These are phyloP conservation scores for Papilio gigon DNA, from an alignment of 2,888 invertebrate species.

Conservation along the genomic window DNA sequence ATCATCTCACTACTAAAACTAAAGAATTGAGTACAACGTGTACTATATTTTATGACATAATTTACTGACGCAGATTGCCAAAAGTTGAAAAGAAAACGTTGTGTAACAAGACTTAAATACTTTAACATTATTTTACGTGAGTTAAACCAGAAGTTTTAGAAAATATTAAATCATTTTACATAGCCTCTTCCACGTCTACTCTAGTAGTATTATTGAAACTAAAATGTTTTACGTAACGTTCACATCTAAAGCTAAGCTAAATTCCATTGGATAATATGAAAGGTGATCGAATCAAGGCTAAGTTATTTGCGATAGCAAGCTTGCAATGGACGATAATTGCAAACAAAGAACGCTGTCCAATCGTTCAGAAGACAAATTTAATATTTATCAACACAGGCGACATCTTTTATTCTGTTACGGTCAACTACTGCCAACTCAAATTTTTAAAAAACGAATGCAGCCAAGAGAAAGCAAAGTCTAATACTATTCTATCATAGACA, in stretches of 20 bases:
- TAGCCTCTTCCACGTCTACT: slow-evolving; percentile 3
- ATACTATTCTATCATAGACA: no score
- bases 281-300: slow-evolving; percentile 28
- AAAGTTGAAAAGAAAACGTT: slow-evolving; percentile 23
- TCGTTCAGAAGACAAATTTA: neutral
- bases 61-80: slow-evolving; percentile 16
- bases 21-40: neutral
- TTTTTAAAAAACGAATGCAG: no score
- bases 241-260: slow-evolving; percentile 6
- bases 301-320: neutral
- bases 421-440: no score
- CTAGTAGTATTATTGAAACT: slow-evolving; percentile 5
- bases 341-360: neutral
- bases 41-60: slow-evolving; percentile 19
- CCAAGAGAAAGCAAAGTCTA: no score
- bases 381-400: neutral
- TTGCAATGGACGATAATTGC: neutral
- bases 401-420: no score
- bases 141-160: slow-evolving; percentile 28
- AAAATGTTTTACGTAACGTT: slow-evolving; percentile 20
- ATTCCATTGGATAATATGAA: slow-evolving; percentile 13
- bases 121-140: slow-evolving; percentile 22
- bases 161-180: slow-evolving; percentile 30
- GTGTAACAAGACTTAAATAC: slow-evolving; percentile 17
- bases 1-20: neutral